phyloP scores from a whole-genome alignment of 2,797 vertebrate genomes.

The Sebastes flavidus region DNA sequence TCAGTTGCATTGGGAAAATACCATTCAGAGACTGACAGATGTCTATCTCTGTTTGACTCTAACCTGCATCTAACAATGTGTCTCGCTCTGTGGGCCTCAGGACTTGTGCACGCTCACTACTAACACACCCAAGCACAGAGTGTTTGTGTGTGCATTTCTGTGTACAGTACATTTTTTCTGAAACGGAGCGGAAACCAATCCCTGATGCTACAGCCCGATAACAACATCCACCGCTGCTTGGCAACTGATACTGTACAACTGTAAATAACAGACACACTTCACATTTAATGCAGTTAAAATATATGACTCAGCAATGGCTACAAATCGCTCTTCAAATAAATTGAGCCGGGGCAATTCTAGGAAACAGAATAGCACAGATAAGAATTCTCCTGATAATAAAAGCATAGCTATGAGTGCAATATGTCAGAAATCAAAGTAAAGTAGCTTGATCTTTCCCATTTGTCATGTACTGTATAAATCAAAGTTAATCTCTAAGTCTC shows the following conservation, averaged over 20 bases:
- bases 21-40: conserved; percentile 72
- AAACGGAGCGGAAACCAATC: conserved; percentile 76
- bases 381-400: conserved; percentile 3
- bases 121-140: not conserved
- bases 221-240: conserved; percentile 50
- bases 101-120: conserved; percentile 24
- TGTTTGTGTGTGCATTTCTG: conserved; percentile 9
- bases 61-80: conserved; percentile 58
- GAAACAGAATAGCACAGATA: not conserved
- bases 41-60: conserved; percentile 62
- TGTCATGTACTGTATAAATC: not conserved
- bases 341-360: not conserved
- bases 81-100: conserved; percentile 43
- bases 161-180: conserved; percentile 52
- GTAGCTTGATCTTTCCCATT: not conserved
- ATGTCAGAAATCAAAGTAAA: conserved; percentile 7
- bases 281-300: conserved; percentile 22
- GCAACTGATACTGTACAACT: conserved; percentile 38
- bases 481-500: not conserved
- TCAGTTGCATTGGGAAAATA: conserved; percentile 66
- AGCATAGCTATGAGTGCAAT: not conserved
- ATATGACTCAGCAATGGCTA: conserved; percentile 25
- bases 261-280: conserved; percentile 38
- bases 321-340: conserved; percentile 27
- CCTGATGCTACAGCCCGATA: conserved; percentile 74